Evolutionary conservation across 2,113 vertebrate species (phyloP), one percentile per base, ranked within the genome.

Genomic region (Macaca mulatta): DNA sequence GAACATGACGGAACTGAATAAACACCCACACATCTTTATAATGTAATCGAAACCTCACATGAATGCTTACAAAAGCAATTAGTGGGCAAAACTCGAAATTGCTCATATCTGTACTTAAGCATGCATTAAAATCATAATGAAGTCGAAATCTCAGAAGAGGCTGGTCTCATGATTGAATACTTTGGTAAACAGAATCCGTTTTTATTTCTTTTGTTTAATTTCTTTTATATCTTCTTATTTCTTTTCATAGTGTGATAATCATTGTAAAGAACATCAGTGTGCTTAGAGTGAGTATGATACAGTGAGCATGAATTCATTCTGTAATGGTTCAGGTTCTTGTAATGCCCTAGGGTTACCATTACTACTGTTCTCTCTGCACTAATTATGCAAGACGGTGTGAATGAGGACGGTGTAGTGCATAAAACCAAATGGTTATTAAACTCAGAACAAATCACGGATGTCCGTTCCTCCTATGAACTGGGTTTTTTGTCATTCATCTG

Each of bases 401-500:
- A 0, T 78, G 6, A 5, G 3, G n/a, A 35, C 57, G 3, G 18
- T 13, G 3, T 1, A 18, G 30, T n/a, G 11, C 38, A 45, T 22
- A 87, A 74, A 67, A 40, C 9, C 48, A 93, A 75, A 59, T 20
- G 32, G 48, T 16, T 84, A 9, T 8, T 59, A 81, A 86, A 59
- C 8, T 86, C 22, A 80, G 32, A n/a, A 81, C 2, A 67, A 27
- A 55, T 79, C 4, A 0, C 6, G 23, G 50, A 48, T 8, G 11
- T 27, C 3, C 16, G 1, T 23, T 70, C 8, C 23, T 72, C 18
- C 40, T 4, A 2, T 13, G 50, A 78, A 74, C 38, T 74, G 13
- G 7, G 70, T 64, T 89, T 52, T 20, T 67, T 78, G 35, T 25
- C 55, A 23, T 67, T 88, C 85, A 25, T 43, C 30, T 75, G 3